A percentile compares a stretch with the other conserved stretches of the same genome.
phyloP scores from a whole-genome alignment of 2,888 invertebrate genomes.

The Dascillus cervinus region DNA sequence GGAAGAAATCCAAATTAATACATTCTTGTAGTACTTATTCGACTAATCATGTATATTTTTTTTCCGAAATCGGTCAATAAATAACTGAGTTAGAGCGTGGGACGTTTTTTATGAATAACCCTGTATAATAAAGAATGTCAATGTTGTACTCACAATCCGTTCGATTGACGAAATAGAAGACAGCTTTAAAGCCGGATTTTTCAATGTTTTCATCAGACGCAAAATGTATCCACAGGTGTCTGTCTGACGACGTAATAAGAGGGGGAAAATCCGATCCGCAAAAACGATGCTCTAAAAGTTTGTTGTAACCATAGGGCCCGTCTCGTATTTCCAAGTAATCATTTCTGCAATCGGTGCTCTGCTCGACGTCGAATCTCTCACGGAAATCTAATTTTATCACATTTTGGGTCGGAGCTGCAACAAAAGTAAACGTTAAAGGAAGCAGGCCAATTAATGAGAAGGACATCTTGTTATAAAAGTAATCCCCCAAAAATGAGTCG shows the following conservation, averaged over 20 bases:
- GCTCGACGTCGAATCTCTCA: conserved; percentile 69
- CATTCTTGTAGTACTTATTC: too few species aligned
- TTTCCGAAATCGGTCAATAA: too few species aligned
- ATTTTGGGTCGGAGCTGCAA: conserved; percentile 52
- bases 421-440: conserved; percentile 17
- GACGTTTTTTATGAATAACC: too few species aligned
- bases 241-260: conserved; percentile 62
- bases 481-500: too few species aligned
- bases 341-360: conserved; percentile 60
- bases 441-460: too few species aligned
- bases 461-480: too few species aligned
- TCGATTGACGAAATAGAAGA: conserved; percentile 59
- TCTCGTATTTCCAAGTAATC: conserved; percentile 79
- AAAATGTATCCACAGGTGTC: conserved; percentile 73
- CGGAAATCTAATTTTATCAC: conserved; percentile 71
- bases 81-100: too few species aligned
- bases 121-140: too few species aligned
- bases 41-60: too few species aligned
- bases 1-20: too few species aligned
- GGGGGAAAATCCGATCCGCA: conserved; percentile 69
- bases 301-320: conserved; percentile 70
- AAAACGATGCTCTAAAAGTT: conserved; percentile 47
- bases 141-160: too few species aligned
- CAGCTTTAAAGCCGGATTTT: conserved; percentile 69
- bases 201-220: conserved; percentile 75